Conservation (phyloP, 2,888 invertebrate genomes). For the Acleris emargana region DNA sequence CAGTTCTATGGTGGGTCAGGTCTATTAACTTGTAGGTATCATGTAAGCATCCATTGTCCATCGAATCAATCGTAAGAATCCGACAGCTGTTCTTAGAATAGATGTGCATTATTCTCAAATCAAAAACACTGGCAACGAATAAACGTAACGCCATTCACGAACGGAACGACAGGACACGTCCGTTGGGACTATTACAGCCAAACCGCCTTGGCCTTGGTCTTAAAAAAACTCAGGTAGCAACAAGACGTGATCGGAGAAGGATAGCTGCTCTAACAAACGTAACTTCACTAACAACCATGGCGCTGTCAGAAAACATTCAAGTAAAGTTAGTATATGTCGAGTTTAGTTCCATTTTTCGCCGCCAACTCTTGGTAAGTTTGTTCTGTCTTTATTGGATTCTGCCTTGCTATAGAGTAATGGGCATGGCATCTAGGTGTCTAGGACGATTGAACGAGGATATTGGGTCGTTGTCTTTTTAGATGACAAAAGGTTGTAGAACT, state of each 20-base stretch:
- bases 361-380: slow-evolving; percentile 11
- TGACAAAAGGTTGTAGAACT: neutral
- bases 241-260: slow-evolving; percentile 53
- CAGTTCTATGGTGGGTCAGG: no score
- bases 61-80: neutral
- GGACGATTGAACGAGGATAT: slow-evolving; percentile 6
- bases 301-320: slow-evolving; percentile 3
- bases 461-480: neutral
- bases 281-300: slow-evolving; percentile 9
- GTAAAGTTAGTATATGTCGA: neutral
- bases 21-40: no score
- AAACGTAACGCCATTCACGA: slow-evolving; percentile 47
- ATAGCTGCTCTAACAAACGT: slow-evolving; percentile 33
- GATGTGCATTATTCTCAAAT: neutral
- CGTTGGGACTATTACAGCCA: slow-evolving; percentile 44
- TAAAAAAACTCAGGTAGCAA: slow-evolving; percentile 61
- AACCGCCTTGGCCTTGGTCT: slow-evolving; percentile 52
- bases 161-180: slow-evolving; percentile 33
- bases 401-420: slow-evolving; percentile 24
- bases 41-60: neutral
- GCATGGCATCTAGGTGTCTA: slow-evolving; percentile 25
- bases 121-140: slow-evolving; percentile 15
- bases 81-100: neutral
- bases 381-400: slow-evolving; percentile 23
- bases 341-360: slow-evolving; percentile 17